Percentiles rank a stretch among this genome's conserved stretches.
phyloP scores from a whole-genome alignment of 2,888 invertebrate species.

The Philonicus albiceps region DNA sequence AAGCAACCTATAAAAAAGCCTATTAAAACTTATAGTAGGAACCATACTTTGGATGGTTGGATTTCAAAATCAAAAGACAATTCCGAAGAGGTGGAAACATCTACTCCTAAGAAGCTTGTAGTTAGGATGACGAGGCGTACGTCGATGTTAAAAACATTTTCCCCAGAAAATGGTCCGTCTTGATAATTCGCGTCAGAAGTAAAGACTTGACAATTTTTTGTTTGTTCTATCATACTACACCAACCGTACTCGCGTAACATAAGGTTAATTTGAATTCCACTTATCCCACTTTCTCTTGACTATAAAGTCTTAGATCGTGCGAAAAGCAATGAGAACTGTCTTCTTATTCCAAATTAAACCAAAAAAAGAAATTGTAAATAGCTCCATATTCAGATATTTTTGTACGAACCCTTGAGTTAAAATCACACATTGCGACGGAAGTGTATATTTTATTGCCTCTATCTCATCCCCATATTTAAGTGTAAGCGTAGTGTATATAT shows the following conservation, averaged over 20 bases:
- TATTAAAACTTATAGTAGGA: constrained; percentile 38
- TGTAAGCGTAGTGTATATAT: constrained; percentile 29
- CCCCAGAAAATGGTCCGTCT: constrained; percentile 47
- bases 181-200: constrained; percentile 42
- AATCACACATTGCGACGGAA: constrained; percentile 2
- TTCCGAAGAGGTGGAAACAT: constrained; percentile 28
- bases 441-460: constrained; percentile 37
- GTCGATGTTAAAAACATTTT: constrained; percentile 45
- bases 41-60: constrained; percentile 51
- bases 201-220: neutral
- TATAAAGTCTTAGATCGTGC: neutral
- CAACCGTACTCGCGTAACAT: neutral
- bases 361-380: constrained; percentile 12
- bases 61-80: constrained; percentile 49
- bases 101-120: constrained; percentile 22
- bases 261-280: neutral
- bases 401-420: constrained; percentile 26
- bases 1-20: neutral
- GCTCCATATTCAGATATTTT: constrained; percentile 28
- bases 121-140: constrained; percentile 44
- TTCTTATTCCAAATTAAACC: constrained; percentile 13
- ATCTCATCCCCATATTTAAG: constrained; percentile 2
- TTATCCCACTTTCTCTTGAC: neutral
- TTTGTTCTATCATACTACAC: neutral
- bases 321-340: constrained; percentile 20